phyloP scores from a whole-genome alignment of 2,888 invertebrate species.

The Ochropleura leucogaster region DNA sequence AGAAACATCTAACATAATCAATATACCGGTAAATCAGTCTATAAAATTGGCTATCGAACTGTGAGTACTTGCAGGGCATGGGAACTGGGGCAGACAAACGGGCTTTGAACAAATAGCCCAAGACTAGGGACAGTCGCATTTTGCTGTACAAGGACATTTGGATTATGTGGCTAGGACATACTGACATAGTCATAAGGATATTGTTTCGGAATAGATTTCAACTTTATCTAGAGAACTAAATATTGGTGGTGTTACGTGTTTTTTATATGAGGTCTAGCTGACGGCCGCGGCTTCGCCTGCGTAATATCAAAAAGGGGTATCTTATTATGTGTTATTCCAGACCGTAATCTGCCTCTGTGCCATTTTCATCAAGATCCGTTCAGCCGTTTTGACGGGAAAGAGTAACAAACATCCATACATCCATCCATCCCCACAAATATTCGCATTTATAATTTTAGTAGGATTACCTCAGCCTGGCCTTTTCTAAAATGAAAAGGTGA shows the following conservation, averaged over 20 bases:
- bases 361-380: too few species aligned
- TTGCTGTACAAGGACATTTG: constrained; percentile 60
- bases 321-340: too few species aligned
- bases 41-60: constrained; percentile 52
- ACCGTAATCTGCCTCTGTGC: too few species aligned
- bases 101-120: constrained; percentile 57
- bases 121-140: constrained; percentile 41
- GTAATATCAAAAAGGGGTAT: too few species aligned
- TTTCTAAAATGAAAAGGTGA: background rate
- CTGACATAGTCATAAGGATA: constrained; percentile 18
- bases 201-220: constrained; percentile 40
- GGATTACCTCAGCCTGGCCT: too few species aligned
- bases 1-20: constrained; percentile 48
- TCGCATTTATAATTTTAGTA: too few species aligned
- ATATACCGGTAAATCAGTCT: constrained; percentile 52
- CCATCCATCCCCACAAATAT: too few species aligned
- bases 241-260: constrained; percentile 6
- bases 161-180: constrained; percentile 15
- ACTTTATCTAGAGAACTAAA: background rate
- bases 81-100: constrained; percentile 68
- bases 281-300: too few species aligned
- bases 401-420: too few species aligned
- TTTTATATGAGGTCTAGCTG: background rate
- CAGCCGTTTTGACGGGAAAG: too few species aligned
- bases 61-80: constrained; percentile 55